A percentile compares a stretch with the other conserved stretches of the same genome.
Evolutionary conservation across 2,797 vertebrate genomes (phyloP).

Genomic region (Neosilurus mollespiculum): DNA sequence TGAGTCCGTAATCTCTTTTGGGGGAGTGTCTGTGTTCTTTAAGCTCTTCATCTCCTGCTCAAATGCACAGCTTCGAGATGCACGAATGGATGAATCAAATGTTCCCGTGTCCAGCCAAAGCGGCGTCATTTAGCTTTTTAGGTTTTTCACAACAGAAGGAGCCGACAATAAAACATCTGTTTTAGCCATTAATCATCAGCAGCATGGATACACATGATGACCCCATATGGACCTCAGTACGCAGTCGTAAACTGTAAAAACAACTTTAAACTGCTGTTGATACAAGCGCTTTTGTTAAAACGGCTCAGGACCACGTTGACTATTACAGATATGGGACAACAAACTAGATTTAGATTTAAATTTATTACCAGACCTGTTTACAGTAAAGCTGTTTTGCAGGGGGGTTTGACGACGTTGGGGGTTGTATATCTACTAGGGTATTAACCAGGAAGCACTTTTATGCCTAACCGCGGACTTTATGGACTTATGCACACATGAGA

Average conservation of each 20-base stretch:
- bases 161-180: background rate
- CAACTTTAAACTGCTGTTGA: too few relatives aligned
- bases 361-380: too few relatives aligned
- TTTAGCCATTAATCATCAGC: background rate
- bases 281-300: too few relatives aligned
- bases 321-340: too few relatives aligned
- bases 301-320: too few relatives aligned
- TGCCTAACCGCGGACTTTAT: background rate
- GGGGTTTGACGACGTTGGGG: too few relatives aligned
- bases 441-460: background rate
- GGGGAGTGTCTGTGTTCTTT: background rate
- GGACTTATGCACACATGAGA: background rate
- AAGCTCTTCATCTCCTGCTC: slow-evolving; percentile 22
- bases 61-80: slow-evolving; percentile 9
- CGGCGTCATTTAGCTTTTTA: slow-evolving; percentile 5
- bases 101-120: background rate
- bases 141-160: background rate
- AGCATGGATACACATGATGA: background rate
- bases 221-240: too few relatives aligned
- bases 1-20: background rate
- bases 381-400: too few relatives aligned
- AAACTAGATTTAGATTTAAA: too few relatives aligned
- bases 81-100: slow-evolving; percentile 25
- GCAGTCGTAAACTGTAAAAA: too few relatives aligned
- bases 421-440: too few relatives aligned